Base-by-base conservation (phyloP, 2,888 invertebrate genomes). In the Dascillus cervinus region DNA sequence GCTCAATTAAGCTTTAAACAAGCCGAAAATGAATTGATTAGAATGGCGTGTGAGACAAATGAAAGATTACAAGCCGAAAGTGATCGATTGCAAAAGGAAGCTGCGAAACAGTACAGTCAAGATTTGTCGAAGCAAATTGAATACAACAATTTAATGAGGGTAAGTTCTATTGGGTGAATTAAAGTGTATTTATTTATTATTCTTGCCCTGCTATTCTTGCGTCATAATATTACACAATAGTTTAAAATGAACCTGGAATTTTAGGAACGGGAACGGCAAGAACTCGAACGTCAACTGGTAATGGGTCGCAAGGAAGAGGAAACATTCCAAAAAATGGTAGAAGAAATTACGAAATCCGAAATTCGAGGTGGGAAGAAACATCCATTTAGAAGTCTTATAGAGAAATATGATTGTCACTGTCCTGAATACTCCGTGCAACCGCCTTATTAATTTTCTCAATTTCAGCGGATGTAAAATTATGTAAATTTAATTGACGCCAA, bases 81-180 rank as follows among this genome's bases (percentile, higher is more conserved):
- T 31, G 54, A 54, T 9, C 42, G 58, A 15, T 35, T 56, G 32
- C 49, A 55, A 32, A 32, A 33, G 3, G 46, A 56, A 25, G 55
- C 53, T 13, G 44, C 43, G 13, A 34, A 44, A 10, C 52, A 60
- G 33, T 65, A 65, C 34, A 40, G 56, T 9, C 50, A 59, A 3
- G 65, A 66, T 37, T 42, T 66, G 13, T 44, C 49, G 22, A 51
- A 60, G 33, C 67, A 67, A 45, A 64, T 65, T 21, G 58, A 63
- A 32, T 60, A 62, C 39, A 60, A 58, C 26, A 55, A 56, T 31
- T 9, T 49, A 17, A 32, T 61, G 13, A 56, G 55, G 52, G 65
- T 64, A 49, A 49, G 47, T 27, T 14, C n/a, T 8, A 15, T 24
- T 10, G 8, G 2, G 12, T 26, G 8, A 11, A 9, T 9, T 12